Percentiles rank a stretch among this genome's conserved stretches.
Conservation (phyloP, 2,797 vertebrate species). For the Melanitta fusca region DNA sequence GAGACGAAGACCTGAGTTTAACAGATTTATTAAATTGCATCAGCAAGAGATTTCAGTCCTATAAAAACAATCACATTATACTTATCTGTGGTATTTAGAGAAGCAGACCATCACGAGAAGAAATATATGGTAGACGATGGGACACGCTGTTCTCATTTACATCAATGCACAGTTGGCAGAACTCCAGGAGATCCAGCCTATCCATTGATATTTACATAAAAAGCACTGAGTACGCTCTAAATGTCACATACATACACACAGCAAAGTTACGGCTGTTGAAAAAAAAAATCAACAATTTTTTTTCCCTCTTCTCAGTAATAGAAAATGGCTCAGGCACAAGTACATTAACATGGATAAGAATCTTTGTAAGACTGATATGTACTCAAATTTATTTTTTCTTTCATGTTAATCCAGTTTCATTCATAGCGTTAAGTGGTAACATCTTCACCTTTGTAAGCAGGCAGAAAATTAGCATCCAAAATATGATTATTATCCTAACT, state of each 20-base stretch:
- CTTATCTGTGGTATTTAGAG: not conserved
- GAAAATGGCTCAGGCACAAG: not conserved
- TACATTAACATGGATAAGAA: not conserved
- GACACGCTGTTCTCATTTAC: not conserved
- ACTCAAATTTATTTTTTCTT: not conserved
- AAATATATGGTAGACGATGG: not conserved
- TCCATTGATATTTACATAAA: slow-evolving; percentile 11
- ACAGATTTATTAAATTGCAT: not conserved
- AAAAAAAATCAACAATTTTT: not conserved
- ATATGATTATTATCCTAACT: not conserved
- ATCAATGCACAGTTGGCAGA: slow-evolving; percentile 23
- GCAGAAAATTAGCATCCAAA: not conserved
- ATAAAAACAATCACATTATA: not conserved
- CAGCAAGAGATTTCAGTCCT: not conserved
- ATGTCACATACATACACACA: not conserved
- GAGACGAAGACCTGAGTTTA: not conserved
- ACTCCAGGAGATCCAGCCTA: not conserved
- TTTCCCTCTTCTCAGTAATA: not conserved
- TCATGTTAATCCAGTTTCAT: not conserved
- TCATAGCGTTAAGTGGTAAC: not conserved
- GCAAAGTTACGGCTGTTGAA: not conserved
- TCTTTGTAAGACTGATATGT: rapidly evolving
- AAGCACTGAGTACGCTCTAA: not conserved
- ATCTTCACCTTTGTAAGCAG: not conserved
- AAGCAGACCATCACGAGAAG: not conserved